Base-by-base conservation (phyloP, 2,888 invertebrate genomes). In the Dasypolia templi region DNA sequence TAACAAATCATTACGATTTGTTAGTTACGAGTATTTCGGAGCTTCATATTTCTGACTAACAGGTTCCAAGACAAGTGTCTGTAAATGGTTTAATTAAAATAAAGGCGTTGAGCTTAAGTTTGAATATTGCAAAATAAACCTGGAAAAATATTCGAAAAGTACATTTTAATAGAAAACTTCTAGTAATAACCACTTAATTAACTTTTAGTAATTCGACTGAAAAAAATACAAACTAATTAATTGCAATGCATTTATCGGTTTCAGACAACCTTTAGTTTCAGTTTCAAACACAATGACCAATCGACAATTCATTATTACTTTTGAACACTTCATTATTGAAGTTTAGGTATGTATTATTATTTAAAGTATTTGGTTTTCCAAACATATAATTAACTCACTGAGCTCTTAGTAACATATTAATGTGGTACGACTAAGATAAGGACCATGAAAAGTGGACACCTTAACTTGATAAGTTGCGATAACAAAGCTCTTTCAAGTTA, bases 381-480 rank as follows among this genome's bases (percentile, higher is more conserved):
- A 58, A 78, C 61, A 66, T 35, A 66, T 61, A 66, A 77, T 77
- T 65, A 55, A 63, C 68, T 81, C 49, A 17, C 56, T 61, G 42
- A 62, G 61, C 64, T 58, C 55, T 11, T 65, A 71, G 75, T 70
- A 79, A 61, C 64, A 65, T 67, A 83, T 73, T 62, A 76, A 75
- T 69, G 71, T 69, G 67, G 70, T 72, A 66, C 82, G 67, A 67
- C 70, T 64, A 63, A 87, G 88, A 88, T 88, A 87, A 85, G 79
- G 74, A 61, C 75, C 35, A 29, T 78, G 81, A 83, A 85, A 86
- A 88, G 85, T 85, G 86, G 71, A 42, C 65, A 80, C 83, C 75
- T 69, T 84, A 88, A 88, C 86, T 89, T 86, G 73, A 63, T 49
- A 74, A 87, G 77, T 86, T 79, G 63, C 84, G 86, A 87, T 86